phyloP scores from a whole-genome alignment of 2,888 invertebrate genomes.

The Sipha maydis region DNA sequence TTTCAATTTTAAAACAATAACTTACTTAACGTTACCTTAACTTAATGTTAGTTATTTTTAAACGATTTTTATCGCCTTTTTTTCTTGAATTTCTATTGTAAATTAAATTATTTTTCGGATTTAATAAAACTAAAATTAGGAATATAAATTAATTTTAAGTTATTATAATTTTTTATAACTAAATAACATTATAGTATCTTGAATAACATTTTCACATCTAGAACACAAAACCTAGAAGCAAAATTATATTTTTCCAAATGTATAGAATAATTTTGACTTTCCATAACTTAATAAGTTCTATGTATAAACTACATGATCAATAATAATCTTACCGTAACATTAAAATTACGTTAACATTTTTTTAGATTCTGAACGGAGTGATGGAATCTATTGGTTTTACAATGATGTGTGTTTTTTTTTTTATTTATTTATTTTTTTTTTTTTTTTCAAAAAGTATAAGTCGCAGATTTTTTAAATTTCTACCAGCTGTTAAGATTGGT shows the following conservation, averaged over 20 bases:
- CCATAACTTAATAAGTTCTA: too few species aligned
- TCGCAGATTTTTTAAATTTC: too few species aligned
- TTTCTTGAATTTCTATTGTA: background rate
- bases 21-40: too few species aligned
- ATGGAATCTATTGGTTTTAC: too few species aligned
- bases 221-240: background rate
- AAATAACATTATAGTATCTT: background rate
- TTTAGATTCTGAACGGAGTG: too few species aligned
- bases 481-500: too few species aligned
- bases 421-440: too few species aligned
- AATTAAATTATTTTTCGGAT: background rate
- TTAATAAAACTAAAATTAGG: background rate
- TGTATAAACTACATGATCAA: background rate
- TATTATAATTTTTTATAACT: background rate
- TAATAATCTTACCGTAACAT: background rate
- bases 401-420: too few species aligned
- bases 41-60: background rate
- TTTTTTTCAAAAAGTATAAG: too few species aligned
- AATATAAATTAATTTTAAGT: background rate
- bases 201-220: background rate
- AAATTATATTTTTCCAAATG: background rate
- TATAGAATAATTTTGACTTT: background rate
- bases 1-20: background rate
- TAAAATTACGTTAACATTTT: background rate
- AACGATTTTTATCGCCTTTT: background rate